These are phyloP conservation scores for Drepana arcuata DNA, from an alignment of 1,140 invertebrate genomes.

Conservation along the genomic window DNA sequence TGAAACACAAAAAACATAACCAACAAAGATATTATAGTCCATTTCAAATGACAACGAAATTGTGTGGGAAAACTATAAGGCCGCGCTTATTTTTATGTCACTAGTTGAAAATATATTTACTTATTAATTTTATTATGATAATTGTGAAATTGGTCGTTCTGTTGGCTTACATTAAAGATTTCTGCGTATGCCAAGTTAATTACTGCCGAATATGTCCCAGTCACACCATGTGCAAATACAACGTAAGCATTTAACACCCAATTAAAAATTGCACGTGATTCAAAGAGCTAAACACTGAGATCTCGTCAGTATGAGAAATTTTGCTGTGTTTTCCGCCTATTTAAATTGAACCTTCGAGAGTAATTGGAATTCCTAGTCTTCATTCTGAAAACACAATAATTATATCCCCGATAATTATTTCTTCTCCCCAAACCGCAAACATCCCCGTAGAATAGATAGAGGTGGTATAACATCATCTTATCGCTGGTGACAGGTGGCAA, in stretches of 20 bases:
- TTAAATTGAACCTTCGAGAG: neutral
- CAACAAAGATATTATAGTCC: conserved; percentile 22
- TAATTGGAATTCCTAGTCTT: too few species aligned
- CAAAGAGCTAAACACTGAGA: too few species aligned
- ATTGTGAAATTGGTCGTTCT: conserved; percentile 39
- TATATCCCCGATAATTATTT: neutral
- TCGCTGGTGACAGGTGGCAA: too few species aligned
- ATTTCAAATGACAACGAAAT: conserved; percentile 22
- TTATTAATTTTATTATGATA: conserved; percentile 35
- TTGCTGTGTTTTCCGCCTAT: neutral
- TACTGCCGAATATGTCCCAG: conserved; percentile 47
- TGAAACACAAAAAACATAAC: conserved; percentile 50
- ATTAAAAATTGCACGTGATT: too few species aligned
- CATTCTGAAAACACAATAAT: neutral
- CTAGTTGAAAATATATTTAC: conserved; percentile 13
- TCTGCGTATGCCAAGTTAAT: conserved; percentile 11
- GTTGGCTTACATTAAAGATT: conserved; percentile 14
- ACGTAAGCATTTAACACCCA: conserved; percentile 17
- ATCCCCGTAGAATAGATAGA: too few species aligned
- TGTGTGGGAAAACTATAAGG: conserved; percentile 13
- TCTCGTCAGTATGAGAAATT: neutral
- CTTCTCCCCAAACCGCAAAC: too few species aligned
- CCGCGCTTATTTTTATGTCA: conserved; percentile 14
- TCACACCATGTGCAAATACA: conserved; percentile 40
- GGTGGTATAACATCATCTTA: too few species aligned